These are phyloP conservation scores for Neogobius melanostomus DNA, from an alignment of 2,113 vertebrate species.

Conservation along the genomic window DNA sequence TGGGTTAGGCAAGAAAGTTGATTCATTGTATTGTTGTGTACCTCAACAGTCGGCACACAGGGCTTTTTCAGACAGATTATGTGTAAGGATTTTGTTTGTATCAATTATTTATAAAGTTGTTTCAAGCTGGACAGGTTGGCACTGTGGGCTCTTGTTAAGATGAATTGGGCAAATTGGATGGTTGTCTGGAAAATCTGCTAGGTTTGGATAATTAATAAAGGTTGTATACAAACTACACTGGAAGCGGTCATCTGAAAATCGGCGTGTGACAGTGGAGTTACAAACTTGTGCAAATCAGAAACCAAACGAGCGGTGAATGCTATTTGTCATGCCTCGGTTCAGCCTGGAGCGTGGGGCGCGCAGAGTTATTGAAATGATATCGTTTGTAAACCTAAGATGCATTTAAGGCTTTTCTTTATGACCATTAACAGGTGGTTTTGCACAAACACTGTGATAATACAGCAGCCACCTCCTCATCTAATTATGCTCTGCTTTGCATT, in stretches of 20 bases:
- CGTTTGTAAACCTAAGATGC: slow-evolving; percentile 22
- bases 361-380: slow-evolving; percentile 29
- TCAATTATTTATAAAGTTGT: no score
- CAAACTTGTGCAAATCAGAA: slow-evolving; percentile 30
- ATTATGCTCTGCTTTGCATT: not conserved
- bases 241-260: slow-evolving; percentile 16
- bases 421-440: slow-evolving; percentile 21
- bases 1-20: no score
- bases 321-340: slow-evolving; percentile 36
- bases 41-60: no score
- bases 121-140: no score
- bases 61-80: no score
- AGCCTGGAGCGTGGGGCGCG: slow-evolving; percentile 25
- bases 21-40: no score
- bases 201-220: not conserved
- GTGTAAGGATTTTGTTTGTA: no score
- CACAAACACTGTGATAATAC: not conserved
- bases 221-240: not conserved
- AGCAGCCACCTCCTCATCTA: not conserved
- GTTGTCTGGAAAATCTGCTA: not conserved
- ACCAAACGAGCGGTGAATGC: slow-evolving; percentile 23
- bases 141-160: no score
- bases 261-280: slow-evolving; percentile 21
- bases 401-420: slow-evolving; percentile 22
- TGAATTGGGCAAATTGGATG: not conserved